Base-by-base conservation (phyloP, 2,113 vertebrate species). In the Platysternon megacephalum region DNA sequence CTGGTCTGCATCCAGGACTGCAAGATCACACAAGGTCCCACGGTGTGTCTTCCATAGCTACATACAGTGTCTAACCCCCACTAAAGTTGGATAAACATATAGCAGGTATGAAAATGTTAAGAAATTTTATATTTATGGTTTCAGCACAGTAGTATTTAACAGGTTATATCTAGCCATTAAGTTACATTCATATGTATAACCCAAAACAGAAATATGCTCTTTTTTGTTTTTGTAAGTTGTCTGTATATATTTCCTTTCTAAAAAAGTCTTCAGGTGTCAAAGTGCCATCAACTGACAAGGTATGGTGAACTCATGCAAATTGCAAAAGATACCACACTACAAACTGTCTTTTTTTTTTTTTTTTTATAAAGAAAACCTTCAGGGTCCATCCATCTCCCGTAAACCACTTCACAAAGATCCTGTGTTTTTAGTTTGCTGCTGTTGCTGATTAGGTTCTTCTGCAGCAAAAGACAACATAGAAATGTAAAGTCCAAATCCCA, bases 111-210 rank as follows among this genome's bases (percentile, higher is more conserved):
- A 26, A n/a, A 61, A 55, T 26, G 28, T 24, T 2, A 9, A 53
- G 79, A 29, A 0, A 0, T 85, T 87, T 79, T 58, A 48, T 35
- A 84, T 8, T 22, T 0, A 0, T 12, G 22, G n/a, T 5, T 35
- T 93, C 78, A 84, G 29, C 68, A 82, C 17, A 55, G 76, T 35
- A 82, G 32, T 8, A 2, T 0, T 68, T 26, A n/a, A 68, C 61
- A n/a, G 9, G 35, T 84, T 58, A 22, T 74, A n/a, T 5, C 4
- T 58, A 88, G 53, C 14, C 79, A 35, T 65, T 65, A 65, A 65
- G 32, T 65, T 35, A 65, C 14, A 17, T 65, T 32, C 32, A 13
- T 79, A 82, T 85, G n/a, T 42, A 94, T 79, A 46, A 76, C 91
- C 84, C 51, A 74, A 48, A 56, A 4, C 9, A 82, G 76, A 86